Evolutionary conservation across 2,797 vertebrate genomes (phyloP).

Genomic region (Gambelia wislizenii): DNA sequence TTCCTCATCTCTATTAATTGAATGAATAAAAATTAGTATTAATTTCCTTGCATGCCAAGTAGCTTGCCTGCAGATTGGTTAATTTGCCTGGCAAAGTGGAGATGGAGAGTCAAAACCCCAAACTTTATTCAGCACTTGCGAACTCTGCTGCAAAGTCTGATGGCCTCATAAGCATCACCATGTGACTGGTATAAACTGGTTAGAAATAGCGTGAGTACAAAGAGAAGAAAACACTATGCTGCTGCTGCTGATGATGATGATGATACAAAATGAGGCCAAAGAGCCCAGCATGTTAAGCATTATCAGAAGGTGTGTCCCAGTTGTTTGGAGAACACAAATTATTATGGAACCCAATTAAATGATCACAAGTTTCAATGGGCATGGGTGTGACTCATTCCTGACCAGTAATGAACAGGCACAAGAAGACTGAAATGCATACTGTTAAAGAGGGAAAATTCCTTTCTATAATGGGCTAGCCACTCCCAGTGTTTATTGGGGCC

Average conservation of each 20-base stretch:
- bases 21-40: no score
- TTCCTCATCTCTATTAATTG: neutral
- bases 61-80: neutral
- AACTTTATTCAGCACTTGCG: neutral
- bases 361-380: neutral
- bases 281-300: no score
- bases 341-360: neutral
- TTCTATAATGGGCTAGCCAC: neutral
- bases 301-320: neutral
- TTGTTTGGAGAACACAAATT: neutral
- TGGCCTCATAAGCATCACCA: neutral
- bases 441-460: neutral
- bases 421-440: neutral
- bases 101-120: neutral
- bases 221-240: neutral
- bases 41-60: neutral
- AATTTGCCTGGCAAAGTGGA: neutral
- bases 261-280: neutral
- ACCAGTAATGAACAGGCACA: neutral
- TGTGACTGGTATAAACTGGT: neutral
- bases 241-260: neutral
- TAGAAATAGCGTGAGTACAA: neutral
- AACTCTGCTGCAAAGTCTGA: neutral
- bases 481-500: neutral
- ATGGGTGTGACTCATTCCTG: neutral